Conservation (phyloP, 2,113 vertebrate genomes). For the Sebastes fasciatus region DNA sequence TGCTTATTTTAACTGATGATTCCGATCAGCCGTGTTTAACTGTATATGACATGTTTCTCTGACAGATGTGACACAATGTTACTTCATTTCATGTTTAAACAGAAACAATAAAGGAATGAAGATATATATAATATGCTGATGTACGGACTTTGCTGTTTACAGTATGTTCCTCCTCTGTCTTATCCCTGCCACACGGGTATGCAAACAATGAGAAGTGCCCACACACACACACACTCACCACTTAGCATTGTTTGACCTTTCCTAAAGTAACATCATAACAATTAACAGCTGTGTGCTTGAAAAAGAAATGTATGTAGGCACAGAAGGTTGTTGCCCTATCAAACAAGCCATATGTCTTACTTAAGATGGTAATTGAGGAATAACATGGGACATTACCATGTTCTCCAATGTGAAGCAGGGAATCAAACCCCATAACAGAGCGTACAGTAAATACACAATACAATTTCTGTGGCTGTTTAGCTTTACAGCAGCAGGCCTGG, state of each 20-base stretch:
- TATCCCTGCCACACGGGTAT: not conserved
- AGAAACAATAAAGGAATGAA: constrained; percentile 20
- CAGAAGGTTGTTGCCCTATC: not conserved
- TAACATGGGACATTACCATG: not conserved
- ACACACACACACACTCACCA: not conserved
- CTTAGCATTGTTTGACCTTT: constrained; percentile 67
- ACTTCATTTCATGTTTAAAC: constrained; percentile 32
- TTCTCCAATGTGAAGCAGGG: not conserved
- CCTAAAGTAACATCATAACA: constrained; percentile 20
- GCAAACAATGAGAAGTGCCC: not conserved
- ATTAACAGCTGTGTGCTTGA: constrained; percentile 33
- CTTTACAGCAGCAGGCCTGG: not conserved
- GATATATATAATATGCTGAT: not conserved
- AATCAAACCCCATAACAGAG: not conserved
- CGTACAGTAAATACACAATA: not conserved
- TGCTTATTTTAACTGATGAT: constrained; percentile 12
- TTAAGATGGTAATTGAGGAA: not conserved
- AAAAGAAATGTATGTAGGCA: constrained; percentile 1
- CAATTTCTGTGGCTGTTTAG: not conserved
- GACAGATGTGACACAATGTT: constrained; percentile 10
- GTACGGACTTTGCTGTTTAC: not conserved
- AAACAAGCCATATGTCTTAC: not conserved
- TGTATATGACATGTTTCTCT: not conserved
- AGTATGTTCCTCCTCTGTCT: not conserved
- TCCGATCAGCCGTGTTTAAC: not conserved